Evolutionary conservation across 2,888 invertebrate species (phyloP), one percentile per base, ranked within the genome.

Genomic region (Amiota communis): DNA sequence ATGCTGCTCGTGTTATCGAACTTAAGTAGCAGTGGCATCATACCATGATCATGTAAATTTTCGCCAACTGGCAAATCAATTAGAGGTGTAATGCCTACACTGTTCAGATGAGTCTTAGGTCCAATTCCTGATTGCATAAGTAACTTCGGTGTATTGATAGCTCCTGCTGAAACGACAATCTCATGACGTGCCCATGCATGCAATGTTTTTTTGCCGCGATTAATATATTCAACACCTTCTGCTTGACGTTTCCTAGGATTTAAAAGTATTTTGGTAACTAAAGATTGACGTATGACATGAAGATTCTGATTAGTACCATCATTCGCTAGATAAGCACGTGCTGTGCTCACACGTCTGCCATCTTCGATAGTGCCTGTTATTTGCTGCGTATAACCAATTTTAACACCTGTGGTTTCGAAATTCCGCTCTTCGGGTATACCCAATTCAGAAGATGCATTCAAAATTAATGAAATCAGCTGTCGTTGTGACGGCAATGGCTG

Each of bases 1-100:
- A 23, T 46, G 46, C 13, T 63, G 8, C 46, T 9, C 11, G 23
- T 74, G 49, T 17, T 2, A 77, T 77, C 46, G 81, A 92, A 90
- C 74, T 78, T 78, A 36, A 87, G 72, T 17, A 77, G 72, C 6
- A 82, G 74, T 4, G 84, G 82, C 73, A 93, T 90, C 12, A 93
- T 93, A 67, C 95, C 93, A 85, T 96, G 96, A 85, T 96, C 96
- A 87, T 96, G 95, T 0, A 96, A 90, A 84, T 96, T 94, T 76
- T 93, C 91, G 0, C 95, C 95, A 0, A 96, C 95, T 59, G 77
- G 76, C 49, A 88, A 71, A 57, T 86, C 79, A 11, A 72, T 76
- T 0, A 82, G 13, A 1, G 80, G 61, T 8, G 80, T 76, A 71
- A 87, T 83, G 4, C 78, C 75, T 0, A 80, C 36, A 0, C 69